These are phyloP conservation scores for Drosophila borealis DNA, from an alignment of 2,888 invertebrate species.

Conservation along the genomic window DNA sequence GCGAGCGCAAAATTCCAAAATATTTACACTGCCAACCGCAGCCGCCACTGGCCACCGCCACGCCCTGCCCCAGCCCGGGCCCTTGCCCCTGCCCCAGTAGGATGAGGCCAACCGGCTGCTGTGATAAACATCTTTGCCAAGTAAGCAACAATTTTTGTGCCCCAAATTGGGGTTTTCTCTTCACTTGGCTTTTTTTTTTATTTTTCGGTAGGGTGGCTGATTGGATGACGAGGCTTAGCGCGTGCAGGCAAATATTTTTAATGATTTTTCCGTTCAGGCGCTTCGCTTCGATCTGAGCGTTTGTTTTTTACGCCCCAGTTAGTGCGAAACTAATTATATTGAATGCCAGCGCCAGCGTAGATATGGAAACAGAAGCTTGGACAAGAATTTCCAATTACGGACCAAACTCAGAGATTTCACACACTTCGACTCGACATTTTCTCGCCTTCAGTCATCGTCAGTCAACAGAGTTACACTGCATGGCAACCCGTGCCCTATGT, in stretches of 20 bases:
- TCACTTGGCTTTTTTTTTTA: constrained; percentile 21
- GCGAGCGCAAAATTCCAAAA: constrained; percentile 68
- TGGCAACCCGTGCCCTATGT: constrained; percentile 50
- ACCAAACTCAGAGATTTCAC: constrained; percentile 28
- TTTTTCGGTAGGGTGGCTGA: constrained; percentile 58
- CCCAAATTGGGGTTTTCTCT: constrained; percentile 78
- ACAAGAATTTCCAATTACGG: constrained; percentile 56
- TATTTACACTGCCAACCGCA: constrained; percentile 74
- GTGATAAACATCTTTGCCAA: constrained; percentile 83
- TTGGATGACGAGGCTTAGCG: constrained; percentile 79
- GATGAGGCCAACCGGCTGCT: constrained; percentile 51
- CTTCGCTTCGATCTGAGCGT: constrained; percentile 57
- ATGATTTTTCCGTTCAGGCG: constrained; percentile 66
- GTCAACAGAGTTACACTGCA: constrained; percentile 32
- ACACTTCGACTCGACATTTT: constrained; percentile 4
- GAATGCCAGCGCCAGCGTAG: constrained; percentile 29
- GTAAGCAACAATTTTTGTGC: constrained; percentile 83
- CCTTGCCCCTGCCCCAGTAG: constrained; percentile 19
- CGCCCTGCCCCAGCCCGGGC: background rate
- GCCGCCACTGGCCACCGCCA: constrained; percentile 30
- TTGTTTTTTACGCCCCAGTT: constrained; percentile 73
- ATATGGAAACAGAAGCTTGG: constrained; percentile 43
- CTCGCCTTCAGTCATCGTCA: constrained; percentile 25
- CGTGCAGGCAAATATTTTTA: constrained; percentile 79
- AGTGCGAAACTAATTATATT: constrained; percentile 76